Evolutionary conservation across 2,113 vertebrate genomes (phyloP).

Genomic region (Rostratula benghalensis): DNA sequence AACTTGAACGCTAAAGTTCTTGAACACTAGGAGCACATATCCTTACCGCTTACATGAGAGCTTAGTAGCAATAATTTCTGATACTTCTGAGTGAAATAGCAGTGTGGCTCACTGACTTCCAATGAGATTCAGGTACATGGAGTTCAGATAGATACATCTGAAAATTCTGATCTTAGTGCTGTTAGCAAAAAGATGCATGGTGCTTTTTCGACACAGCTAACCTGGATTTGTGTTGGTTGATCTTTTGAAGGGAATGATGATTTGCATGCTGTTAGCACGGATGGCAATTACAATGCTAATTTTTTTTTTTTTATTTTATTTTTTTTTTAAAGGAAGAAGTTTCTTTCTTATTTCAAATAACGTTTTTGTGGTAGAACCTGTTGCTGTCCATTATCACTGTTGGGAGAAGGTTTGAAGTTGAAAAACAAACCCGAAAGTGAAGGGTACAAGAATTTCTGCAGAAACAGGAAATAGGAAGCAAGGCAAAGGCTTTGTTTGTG

Average conservation of each 20-base stretch:
- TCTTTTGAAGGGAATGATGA: not conserved
- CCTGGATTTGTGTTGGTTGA: not conserved
- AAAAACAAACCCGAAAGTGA: not conserved
- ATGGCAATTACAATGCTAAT: not conserved
- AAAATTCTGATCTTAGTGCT: not conserved
- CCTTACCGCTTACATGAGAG: not conserved
- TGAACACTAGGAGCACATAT: not conserved
- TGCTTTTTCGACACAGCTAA: not conserved
- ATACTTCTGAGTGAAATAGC: not conserved
- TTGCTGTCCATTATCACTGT: not conserved
- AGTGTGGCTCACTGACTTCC: not conserved
- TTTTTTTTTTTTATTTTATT: not conserved
- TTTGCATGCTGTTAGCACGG: not conserved
- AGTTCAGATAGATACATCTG: not conserved
- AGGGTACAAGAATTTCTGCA: not conserved
- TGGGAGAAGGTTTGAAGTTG: not conserved
- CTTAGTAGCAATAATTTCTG: not conserved
- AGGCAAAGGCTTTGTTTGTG: not conserved
- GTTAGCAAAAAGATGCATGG: not conserved
- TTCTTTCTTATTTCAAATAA: not conserved
- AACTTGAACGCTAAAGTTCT: not conserved
- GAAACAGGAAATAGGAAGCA: not conserved
- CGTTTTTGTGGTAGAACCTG: not conserved
- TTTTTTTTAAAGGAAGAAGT: not conserved
- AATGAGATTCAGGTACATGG: not conserved